Base-by-base conservation (phyloP, 2,888 invertebrate genomes). In the Drosophila niveifrons region DNA sequence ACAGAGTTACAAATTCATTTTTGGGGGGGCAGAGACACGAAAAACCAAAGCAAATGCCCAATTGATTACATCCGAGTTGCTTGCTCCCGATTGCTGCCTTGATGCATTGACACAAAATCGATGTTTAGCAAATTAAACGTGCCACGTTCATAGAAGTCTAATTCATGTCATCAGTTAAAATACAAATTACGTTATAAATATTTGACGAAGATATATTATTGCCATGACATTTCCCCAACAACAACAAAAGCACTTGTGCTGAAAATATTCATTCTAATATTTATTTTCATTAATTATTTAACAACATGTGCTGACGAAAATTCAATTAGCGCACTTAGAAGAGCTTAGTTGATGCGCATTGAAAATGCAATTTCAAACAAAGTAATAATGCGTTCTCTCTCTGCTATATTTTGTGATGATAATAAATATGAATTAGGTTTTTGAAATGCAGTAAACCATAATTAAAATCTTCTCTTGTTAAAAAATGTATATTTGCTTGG, bases 91-190 rank as follows among this genome's bases (percentile, higher is more conserved):
- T 78, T 57, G n/a, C n/a, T 31, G 34, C 43, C 15, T 46, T 41
- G 41, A 57, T 50, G 28, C 48, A 70, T 66, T 78, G 84, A 81
- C 84, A 82, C 31, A 70, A 87, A 87, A 82, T 82, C 81, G 65
- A 82, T 87, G 64, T 13, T 50, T 58, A 39, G 13, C 64, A 71
- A 55, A 68, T 71, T 63, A 58, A 71, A 68, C 59, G 23, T 43
- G 51, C 11, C 71, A 28, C 44, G 13, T 39, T 43, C 2, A 29
- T n/a, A 39, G 23, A 6, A 15, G 50, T 29, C 50, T 47, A 43
- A 57, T 58, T 53, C 41, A 47, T 68, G 34, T 31, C 50, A 1
- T 36, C 17, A 29, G 15, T n/a, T 58, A 3, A 66, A 36, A 29
- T 9, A 31, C 28, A 34, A 50, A 58, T 50, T 48, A 39, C 39